Evolutionary conservation across 2,113 vertebrate species (phyloP).

Genomic region (Xenus cinereus): DNA sequence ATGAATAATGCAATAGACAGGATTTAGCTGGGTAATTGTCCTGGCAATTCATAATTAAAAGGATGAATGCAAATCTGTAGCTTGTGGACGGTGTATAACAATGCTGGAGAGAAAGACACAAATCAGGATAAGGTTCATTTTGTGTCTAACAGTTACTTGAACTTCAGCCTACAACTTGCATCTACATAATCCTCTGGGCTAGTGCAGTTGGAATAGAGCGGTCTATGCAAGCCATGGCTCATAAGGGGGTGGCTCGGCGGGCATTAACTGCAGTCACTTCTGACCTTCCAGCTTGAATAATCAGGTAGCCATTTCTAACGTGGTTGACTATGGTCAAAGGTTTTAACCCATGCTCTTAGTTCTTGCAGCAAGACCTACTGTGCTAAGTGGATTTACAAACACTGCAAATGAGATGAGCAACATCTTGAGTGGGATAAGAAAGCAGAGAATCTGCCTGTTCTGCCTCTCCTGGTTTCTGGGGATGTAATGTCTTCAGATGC

Average conservation of each 20-base stretch:
- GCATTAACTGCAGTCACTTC: background rate
- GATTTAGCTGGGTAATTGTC: background rate
- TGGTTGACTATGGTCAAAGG: background rate
- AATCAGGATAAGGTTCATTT: background rate
- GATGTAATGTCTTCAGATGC: background rate
- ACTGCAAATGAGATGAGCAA: background rate
- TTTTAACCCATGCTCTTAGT: background rate
- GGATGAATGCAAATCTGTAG: background rate
- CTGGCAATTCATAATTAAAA: background rate
- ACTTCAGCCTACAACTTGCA: background rate
- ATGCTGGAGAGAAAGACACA: background rate
- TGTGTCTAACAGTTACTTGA: background rate
- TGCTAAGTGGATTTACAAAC: background rate
- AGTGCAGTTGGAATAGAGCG: background rate
- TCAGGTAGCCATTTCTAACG: background rate
- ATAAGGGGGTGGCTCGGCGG: background rate
- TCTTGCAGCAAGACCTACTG: background rate
- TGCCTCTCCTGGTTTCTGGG: background rate
- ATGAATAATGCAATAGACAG: background rate
- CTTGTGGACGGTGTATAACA: background rate
- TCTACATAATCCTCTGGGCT: background rate
- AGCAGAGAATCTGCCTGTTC: background rate
- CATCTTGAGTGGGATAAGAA: background rate
- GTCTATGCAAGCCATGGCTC: background rate
- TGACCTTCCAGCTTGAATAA: background rate